These are phyloP conservation scores for Premnoplex brunnescens DNA, from an alignment of 2,797 vertebrate genomes.

Conservation along the genomic window DNA sequence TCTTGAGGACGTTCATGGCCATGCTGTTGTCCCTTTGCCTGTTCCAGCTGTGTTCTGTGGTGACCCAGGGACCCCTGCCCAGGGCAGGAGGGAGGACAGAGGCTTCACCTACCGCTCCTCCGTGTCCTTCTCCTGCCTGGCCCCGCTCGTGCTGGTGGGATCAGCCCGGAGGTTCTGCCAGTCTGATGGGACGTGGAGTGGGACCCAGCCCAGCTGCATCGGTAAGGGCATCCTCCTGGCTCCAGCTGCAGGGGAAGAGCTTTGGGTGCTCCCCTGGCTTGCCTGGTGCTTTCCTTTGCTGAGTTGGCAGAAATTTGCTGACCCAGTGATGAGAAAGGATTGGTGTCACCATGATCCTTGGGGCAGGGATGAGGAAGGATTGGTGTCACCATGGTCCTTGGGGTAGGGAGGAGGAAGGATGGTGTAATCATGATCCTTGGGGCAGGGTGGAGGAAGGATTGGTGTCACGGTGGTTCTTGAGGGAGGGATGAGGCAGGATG, in stretches of 20 bases:
- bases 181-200: constrained; percentile 94
- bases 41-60: constrained; percentile 94
- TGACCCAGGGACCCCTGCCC: constrained; percentile 90
- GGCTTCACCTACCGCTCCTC: constrained; percentile 96
- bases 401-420: too few species aligned
- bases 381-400: too few species aligned
- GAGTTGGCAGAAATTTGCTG: neutral
- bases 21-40: neutral
- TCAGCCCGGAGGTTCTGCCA: constrained; percentile 93
- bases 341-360: too few species aligned
- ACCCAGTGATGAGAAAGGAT: too few species aligned
- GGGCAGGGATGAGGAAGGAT: too few species aligned
- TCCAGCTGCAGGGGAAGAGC: neutral
- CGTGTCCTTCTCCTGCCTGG: constrained; percentile 90
- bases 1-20: neutral
- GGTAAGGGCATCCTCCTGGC: constrained; percentile 72
- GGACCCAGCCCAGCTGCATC: constrained; percentile 95
- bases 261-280: neutral
- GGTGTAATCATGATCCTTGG: too few species aligned
- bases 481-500: too few species aligned
- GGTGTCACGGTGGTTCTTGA: too few species aligned
- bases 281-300: fast-evolving
- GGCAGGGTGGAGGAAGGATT: too few species aligned
- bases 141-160: constrained; percentile 90
- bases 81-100: constrained; percentile 89